phyloP scores from a whole-genome alignment of 2,888 invertebrate species.

The Xanthia togata region DNA sequence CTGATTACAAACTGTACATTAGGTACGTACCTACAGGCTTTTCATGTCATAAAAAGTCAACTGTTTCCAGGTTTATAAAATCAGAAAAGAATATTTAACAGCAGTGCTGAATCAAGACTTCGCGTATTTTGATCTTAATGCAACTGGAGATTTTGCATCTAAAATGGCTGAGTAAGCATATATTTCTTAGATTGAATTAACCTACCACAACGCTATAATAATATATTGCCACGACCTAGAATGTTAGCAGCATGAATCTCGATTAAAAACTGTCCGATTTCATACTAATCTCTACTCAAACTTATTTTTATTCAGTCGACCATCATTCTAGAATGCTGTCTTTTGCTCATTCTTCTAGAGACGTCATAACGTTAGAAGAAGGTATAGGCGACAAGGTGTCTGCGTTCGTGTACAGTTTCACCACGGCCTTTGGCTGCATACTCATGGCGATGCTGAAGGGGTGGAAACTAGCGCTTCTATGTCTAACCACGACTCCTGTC shows the following conservation, averaged over 20 bases:
- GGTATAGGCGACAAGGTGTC: constrained; percentile 95
- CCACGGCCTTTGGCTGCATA: constrained; percentile 92
- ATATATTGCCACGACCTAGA: neutral
- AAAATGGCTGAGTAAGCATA: constrained; percentile 93
- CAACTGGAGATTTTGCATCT: constrained; percentile 93
- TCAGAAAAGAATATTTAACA: constrained; percentile 91
- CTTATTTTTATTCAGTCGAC: neutral
- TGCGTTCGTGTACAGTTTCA: constrained; percentile 91
- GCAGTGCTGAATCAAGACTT: constrained; percentile 93
- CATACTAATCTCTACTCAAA: neutral
- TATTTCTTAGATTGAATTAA: constrained; percentile 25
- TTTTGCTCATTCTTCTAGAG: constrained; percentile 82
- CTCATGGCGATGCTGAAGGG: constrained; percentile 93
- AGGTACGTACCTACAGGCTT: neutral
- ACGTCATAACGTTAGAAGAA: constrained; percentile 93
- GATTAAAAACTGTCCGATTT: neutral
- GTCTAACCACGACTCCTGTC: constrained; percentile 92
- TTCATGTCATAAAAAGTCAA: constrained; percentile 4
- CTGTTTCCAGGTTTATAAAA: constrained; percentile 88
- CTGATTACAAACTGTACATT: neutral
- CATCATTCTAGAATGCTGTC: neutral
- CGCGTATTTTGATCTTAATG: constrained; percentile 92
- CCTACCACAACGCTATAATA: neutral
- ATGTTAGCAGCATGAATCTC: neutral
- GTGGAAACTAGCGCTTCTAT: constrained; percentile 95